Evolutionary conservation across 2,888 invertebrate species (phyloP).

Genomic region (Drosophila monieri): DNA sequence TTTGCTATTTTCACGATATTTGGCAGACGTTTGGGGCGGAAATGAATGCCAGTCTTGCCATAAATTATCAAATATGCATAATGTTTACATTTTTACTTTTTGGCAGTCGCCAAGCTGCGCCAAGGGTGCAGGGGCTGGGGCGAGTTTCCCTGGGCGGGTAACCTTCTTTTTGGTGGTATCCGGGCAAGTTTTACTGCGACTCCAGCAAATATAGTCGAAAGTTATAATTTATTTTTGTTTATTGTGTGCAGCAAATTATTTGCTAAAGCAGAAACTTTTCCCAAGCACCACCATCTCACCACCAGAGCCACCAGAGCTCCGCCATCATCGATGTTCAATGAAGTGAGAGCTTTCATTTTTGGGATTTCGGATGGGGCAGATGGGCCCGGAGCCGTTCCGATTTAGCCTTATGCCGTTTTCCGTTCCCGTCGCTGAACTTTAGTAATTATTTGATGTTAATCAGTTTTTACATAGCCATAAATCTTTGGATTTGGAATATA

Average conservation of each 20-base stretch:
- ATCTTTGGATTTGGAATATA: constrained; percentile 52
- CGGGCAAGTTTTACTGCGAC: constrained; percentile 69
- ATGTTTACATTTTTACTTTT: constrained; percentile 75
- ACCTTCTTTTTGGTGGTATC: constrained; percentile 33
- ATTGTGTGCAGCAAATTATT: constrained; percentile 77
- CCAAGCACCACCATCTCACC: constrained; percentile 23
- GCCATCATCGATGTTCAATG: constrained; percentile 54
- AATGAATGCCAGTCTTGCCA: constrained; percentile 82
- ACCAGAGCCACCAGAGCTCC: not conserved
- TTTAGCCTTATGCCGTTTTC: constrained; percentile 61
- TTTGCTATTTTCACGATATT: constrained; percentile 40
- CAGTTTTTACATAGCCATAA: constrained; percentile 69
- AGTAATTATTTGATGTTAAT: constrained; percentile 81
- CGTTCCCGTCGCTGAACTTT: constrained; percentile 64
- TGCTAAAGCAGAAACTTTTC: constrained; percentile 67
- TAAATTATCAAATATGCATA: constrained; percentile 82
- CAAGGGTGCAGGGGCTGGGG: not conserved
- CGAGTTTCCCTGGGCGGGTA: not conserved
- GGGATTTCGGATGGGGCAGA: constrained; percentile 2
- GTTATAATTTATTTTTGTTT: constrained; percentile 79
- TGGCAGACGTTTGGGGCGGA: constrained; percentile 59
- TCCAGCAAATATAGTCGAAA: constrained; percentile 67
- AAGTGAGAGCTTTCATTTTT: constrained; percentile 49
- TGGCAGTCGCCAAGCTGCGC: constrained; percentile 5
- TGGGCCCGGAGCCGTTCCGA: constrained; percentile 41